Percentiles rank a stretch among this genome's conserved stretches.
phyloP scores from a whole-genome alignment of 2,888 invertebrate species.

The Drosophila mayaguana region DNA sequence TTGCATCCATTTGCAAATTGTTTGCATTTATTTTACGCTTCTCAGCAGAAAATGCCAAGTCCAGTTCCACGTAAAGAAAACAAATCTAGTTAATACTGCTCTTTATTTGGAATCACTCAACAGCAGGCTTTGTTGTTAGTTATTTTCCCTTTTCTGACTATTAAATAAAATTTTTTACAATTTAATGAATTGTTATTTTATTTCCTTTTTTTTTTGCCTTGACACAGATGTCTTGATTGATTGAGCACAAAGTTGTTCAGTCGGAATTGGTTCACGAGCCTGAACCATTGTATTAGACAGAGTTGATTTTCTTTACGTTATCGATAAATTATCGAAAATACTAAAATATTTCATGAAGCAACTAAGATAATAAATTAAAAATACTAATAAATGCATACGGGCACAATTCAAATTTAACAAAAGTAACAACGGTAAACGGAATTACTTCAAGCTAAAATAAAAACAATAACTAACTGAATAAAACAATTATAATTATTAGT shows the following conservation, averaged over 20 bases:
- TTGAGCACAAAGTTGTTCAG: too few relatives aligned
- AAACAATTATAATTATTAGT: too few relatives aligned
- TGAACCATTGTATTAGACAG: neutral
- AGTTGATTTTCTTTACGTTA: neutral
- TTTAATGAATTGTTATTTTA: slow-evolving; percentile 8
- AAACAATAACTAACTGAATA: too few relatives aligned
- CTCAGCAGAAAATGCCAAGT: neutral
- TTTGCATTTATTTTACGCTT: neutral
- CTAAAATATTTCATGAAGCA: neutral
- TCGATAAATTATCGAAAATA: neutral
- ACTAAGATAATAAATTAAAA: neutral
- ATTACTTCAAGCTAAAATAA: too few relatives aligned
- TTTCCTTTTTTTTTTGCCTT: neutral
- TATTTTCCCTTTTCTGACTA: too few relatives aligned
- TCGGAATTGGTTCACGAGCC: neutral
- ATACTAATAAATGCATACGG: neutral
- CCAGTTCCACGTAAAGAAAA: neutral
- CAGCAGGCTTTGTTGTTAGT: neutral
- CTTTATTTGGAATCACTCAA: neutral
- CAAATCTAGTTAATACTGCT: too few relatives aligned
- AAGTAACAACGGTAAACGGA: neutral
- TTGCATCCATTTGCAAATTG: slow-evolving; percentile 34
- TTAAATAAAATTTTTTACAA: neutral
- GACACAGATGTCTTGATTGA: neutral
- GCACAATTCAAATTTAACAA: neutral